Conservation (phyloP, 2,888 invertebrate species). For the Cheilosia scutellata region DNA sequence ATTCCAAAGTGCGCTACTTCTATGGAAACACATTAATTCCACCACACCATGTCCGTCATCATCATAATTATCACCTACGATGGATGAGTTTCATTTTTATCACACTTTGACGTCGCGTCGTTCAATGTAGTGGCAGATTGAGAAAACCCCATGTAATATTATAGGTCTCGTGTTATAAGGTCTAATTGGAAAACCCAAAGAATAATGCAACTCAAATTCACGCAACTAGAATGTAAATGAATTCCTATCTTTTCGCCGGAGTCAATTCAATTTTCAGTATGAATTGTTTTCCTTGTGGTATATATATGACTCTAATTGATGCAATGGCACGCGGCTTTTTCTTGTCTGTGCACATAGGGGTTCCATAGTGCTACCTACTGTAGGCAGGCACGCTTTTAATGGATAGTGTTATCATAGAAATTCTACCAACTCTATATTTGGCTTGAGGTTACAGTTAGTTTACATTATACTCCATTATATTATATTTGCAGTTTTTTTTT, state of each 20-base stretch:
- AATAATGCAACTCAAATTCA: conserved; percentile 65
- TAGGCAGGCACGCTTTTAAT: conserved; percentile 62
- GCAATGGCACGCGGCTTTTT: conserved; percentile 70
- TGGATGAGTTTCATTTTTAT: conserved; percentile 67
- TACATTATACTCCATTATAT: neutral
- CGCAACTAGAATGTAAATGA: conserved; percentile 69
- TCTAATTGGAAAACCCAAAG: conserved; percentile 74
- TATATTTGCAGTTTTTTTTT: neutral
- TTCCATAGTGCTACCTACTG: conserved; percentile 6
- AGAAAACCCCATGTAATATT: conserved; percentile 62
- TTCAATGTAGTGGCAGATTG: conserved; percentile 43
- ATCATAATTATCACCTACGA: conserved; percentile 70
- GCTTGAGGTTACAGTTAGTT: neutral
- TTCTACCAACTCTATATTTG: neutral
- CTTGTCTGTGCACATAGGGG: conserved; percentile 55
- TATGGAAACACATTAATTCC: conserved; percentile 63
- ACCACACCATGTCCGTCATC: conserved; percentile 64
- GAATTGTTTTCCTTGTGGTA: conserved; percentile 15
- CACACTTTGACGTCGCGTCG: conserved; percentile 65
- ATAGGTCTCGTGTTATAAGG: conserved; percentile 47
- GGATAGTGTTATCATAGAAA: conserved; percentile 39
- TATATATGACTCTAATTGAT: conserved; percentile 61
- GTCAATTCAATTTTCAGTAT: conserved; percentile 17
- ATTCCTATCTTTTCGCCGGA: conserved; percentile 44
- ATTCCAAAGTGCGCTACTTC: conserved; percentile 30